A percentile compares a stretch with the other conserved stretches of the same genome.
These are phyloP conservation scores for Malurus melanocephalus DNA, from an alignment of 2,113 vertebrate species.

Conservation along the genomic window DNA sequence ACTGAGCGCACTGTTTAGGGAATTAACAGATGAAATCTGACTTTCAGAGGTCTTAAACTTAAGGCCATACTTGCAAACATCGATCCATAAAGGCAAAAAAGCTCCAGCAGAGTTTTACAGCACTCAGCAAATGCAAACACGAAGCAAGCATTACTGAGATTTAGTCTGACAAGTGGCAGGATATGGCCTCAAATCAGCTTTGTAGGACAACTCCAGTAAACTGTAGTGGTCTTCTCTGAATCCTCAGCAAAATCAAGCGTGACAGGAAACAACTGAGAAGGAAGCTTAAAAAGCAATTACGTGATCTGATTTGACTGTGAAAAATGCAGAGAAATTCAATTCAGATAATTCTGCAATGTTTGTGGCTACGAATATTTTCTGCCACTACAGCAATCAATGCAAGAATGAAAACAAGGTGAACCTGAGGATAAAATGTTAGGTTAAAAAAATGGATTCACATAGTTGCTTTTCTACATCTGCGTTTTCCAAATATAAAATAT, in stretches of 20 bases:
- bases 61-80: neutral
- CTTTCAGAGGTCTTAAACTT: neutral
- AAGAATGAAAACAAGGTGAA: slow-evolving; percentile 31
- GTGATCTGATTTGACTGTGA: neutral
- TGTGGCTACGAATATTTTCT: slow-evolving; percentile 13
- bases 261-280: neutral
- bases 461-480: neutral
- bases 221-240: neutral
- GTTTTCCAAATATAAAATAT: neutral
- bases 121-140: neutral
- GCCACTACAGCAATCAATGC: neutral
- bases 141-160: neutral
- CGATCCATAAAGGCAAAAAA: neutral
- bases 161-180: neutral
- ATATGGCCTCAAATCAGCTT: neutral
- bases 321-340: neutral
- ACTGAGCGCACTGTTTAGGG: neutral
- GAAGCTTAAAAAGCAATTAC: neutral
- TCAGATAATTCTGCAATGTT: slow-evolving; percentile 4
- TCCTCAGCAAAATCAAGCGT: neutral
- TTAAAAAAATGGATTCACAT: neutral
- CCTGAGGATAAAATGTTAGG: neutral
- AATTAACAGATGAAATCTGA: neutral
- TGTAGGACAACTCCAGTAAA: neutral
- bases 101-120: neutral